phyloP scores from a whole-genome alignment of 1,140 invertebrate species.

The Hirudo medicinalis region DNA sequence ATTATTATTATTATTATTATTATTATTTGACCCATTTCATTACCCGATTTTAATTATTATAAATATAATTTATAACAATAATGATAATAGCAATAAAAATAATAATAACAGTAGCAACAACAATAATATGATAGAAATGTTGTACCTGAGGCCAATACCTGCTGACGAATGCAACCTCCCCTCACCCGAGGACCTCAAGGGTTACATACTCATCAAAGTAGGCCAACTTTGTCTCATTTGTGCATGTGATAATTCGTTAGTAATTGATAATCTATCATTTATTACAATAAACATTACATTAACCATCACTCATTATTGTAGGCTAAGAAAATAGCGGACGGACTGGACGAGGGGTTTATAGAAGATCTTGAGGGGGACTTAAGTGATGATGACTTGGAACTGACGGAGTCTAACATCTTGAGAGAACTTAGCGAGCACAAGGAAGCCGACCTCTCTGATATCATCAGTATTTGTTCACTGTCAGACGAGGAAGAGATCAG shows the following conservation, averaged over 20 bases:
- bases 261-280: not conserved
- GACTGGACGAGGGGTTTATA: not conserved
- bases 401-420: not conserved
- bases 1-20: no score
- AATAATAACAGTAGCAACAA: not conserved
- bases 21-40: no score
- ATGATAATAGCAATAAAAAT: not conserved
- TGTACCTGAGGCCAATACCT: slow-evolving; percentile 9
- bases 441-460: not conserved
- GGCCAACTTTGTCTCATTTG: not conserved
- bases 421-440: not conserved
- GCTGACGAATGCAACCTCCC: slow-evolving; percentile 29
- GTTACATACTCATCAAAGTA: slow-evolving; percentile 38
- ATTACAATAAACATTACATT: no score
- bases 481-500: slow-evolving; percentile 2
- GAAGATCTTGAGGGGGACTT: not conserved
- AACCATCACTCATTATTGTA: not conserved
- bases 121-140: not conserved
- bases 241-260: not conserved
- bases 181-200: slow-evolving; percentile 40
- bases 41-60: no score
- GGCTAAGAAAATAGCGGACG: slow-evolving; percentile 1
- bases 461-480: not conserved
- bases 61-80: no score
- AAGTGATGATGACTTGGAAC: slow-evolving; percentile 11